These are phyloP conservation scores for Hydrochoerus hydrochaeris DNA, from an alignment of 2,113 vertebrate species.

Conservation along the genomic window DNA sequence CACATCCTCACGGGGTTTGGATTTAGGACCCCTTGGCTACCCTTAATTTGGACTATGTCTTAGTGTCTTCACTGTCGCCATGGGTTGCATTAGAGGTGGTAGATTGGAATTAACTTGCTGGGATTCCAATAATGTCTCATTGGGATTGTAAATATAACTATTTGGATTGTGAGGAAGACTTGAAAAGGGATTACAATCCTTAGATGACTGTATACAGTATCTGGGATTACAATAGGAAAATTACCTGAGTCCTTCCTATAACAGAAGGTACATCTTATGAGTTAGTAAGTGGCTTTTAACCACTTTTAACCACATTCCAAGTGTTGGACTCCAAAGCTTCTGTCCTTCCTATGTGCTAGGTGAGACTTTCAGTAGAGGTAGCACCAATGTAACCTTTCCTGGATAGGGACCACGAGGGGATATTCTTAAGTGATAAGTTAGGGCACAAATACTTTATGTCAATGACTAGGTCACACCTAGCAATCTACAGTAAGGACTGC, in stretches of 20 bases:
- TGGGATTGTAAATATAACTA: no score
- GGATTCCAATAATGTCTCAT: no score
- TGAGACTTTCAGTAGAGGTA: neutral
- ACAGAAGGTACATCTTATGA: neutral
- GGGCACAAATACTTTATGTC: neutral
- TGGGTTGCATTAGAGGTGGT: no score
- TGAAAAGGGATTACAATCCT: no score
- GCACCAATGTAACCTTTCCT: neutral
- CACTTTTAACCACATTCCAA: neutral
- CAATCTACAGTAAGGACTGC: neutral
- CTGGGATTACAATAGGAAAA: no score
- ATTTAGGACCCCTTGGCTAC: no score
- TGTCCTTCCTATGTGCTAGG: neutral
- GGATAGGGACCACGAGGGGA: neutral
- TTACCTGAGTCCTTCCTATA: neutral
- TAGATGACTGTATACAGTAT: no score
- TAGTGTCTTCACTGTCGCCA: no score
- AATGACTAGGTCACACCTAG: neutral
- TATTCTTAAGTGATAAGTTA: neutral
- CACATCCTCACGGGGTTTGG: no score
- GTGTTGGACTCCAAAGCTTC: neutral
- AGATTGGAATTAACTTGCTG: no score
- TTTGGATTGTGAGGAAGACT: no score
- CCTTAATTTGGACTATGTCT: no score
- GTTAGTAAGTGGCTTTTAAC: neutral